A percentile compares a stretch with the other conserved stretches of the same genome.
Evolutionary conservation across 2,888 invertebrate species (phyloP).

Genomic region (Smittia aterrima): DNA sequence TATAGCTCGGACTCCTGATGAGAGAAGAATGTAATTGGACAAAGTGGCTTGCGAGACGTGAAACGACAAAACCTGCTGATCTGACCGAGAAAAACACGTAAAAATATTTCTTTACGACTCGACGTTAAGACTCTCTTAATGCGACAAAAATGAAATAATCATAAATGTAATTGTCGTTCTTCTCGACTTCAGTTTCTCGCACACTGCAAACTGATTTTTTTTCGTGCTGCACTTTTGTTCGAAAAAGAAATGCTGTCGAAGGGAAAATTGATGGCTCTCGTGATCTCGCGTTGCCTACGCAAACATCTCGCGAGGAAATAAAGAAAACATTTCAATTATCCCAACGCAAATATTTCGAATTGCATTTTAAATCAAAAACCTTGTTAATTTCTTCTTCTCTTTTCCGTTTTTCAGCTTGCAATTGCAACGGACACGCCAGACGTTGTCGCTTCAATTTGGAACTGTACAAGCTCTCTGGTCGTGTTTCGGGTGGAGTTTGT

Average conservation of each 20-base stretch:
- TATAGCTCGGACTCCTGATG: conserved; percentile 20
- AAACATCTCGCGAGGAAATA: neutral
- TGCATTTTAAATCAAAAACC: conserved; percentile 36
- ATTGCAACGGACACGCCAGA: conserved; percentile 95
- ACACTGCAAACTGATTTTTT: neutral
- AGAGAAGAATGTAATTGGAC: conserved; percentile 29
- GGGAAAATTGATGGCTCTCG: neutral
- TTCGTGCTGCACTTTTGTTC: neutral
- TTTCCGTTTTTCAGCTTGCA: conserved; percentile 75
- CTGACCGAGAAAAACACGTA: neutral
- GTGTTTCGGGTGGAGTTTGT: conserved; percentile 94
- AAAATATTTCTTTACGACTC: conserved; percentile 29
- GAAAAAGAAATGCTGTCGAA: neutral
- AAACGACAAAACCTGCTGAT: conserved; percentile 27
- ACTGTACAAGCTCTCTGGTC: conserved; percentile 91
- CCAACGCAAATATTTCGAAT: neutral
- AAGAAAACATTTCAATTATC: neutral
- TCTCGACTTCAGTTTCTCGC: neutral
- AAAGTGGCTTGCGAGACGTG: neutral
- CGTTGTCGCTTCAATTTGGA: conserved; percentile 98
- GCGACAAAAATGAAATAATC: conserved; percentile 31
- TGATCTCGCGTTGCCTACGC: conserved; percentile 23
- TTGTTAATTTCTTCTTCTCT: conserved; percentile 30
- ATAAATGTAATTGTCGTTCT: conserved; percentile 4
- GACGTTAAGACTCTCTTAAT: neutral